Conservation (phyloP, 2,888 invertebrate genomes). For the Morinoia aosen region DNA sequence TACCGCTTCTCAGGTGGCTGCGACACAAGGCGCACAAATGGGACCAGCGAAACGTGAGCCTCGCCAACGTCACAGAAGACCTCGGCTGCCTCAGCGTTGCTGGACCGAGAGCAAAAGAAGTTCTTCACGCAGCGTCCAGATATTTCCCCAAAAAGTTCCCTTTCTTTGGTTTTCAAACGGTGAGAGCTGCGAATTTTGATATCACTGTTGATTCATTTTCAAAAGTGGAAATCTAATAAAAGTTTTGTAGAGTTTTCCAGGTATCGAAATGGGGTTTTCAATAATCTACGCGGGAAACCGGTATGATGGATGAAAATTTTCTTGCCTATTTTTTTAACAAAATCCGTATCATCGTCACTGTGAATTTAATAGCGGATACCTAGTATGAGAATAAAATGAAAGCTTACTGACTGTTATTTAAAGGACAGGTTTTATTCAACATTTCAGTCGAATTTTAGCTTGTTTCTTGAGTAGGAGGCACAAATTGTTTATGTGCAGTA, state of each 20-base stretch:
- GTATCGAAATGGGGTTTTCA: too few species aligned
- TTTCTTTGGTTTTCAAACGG: slow-evolving; percentile 70
- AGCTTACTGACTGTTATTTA: neutral
- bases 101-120: slow-evolving; percentile 70
- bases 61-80: slow-evolving; percentile 71
- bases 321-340: neutral
- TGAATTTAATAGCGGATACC: neutral
- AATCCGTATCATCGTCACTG: neutral
- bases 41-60: slow-evolving; percentile 69
- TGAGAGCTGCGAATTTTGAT: neutral
- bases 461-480: neutral
- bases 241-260: too few species aligned
- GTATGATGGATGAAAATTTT: neutral
- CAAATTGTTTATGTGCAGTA: neutral
- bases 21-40: slow-evolving; percentile 68
- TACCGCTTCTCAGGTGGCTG: slow-evolving; percentile 70
- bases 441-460: neutral
- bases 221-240: neutral
- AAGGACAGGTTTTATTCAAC: neutral
- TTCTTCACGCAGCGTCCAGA: slow-evolving; percentile 70
- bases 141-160: slow-evolving; percentile 71
- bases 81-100: slow-evolving; percentile 71
- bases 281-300: neutral
- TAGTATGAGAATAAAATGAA: neutral
- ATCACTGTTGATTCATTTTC: neutral